Evolutionary conservation across 1,140 invertebrate genomes (phyloP).

Genomic region (Aphelenchoides besseyi): DNA sequence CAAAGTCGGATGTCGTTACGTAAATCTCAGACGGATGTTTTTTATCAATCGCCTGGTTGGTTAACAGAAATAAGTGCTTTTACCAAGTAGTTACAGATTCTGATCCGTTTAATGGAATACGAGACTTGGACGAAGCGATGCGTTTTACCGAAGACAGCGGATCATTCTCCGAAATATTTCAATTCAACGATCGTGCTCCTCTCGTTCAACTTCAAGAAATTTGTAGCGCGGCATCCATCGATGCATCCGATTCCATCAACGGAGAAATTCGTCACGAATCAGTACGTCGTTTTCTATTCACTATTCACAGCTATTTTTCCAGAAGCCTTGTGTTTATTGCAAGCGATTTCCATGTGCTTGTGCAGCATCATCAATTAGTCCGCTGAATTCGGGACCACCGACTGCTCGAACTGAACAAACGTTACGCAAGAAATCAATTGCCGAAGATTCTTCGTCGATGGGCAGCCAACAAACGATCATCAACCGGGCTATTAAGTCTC

Average conservation of each 20-base stretch:
- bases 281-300: constrained; percentile 3
- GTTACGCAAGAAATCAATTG: constrained; percentile 16
- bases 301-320: not conserved
- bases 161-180: constrained; percentile 41
- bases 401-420: not conserved
- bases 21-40: constrained; percentile 50
- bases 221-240: constrained; percentile 55
- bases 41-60: constrained; percentile 48
- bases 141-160: constrained; percentile 33
- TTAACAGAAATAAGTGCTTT: constrained; percentile 19
- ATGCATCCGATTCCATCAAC: constrained; percentile 39
- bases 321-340: not conserved
- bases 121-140: constrained; percentile 45
- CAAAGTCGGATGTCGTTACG: constrained; percentile 33
- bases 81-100: constrained; percentile 26
- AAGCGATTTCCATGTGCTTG: not conserved
- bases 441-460: constrained; percentile 48
- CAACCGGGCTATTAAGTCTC: constrained; percentile 4
- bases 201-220: constrained; percentile 59
- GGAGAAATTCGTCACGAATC: constrained; percentile 20
- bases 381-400: not conserved
- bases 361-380: not conserved
- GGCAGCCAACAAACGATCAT: constrained; percentile 59
- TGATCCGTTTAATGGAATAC: constrained; percentile 29
- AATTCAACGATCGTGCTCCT: constrained; percentile 44